Evolutionary conservation across 2,113 vertebrate genomes (phyloP).

Genomic region (Pavo muticus): DNA sequence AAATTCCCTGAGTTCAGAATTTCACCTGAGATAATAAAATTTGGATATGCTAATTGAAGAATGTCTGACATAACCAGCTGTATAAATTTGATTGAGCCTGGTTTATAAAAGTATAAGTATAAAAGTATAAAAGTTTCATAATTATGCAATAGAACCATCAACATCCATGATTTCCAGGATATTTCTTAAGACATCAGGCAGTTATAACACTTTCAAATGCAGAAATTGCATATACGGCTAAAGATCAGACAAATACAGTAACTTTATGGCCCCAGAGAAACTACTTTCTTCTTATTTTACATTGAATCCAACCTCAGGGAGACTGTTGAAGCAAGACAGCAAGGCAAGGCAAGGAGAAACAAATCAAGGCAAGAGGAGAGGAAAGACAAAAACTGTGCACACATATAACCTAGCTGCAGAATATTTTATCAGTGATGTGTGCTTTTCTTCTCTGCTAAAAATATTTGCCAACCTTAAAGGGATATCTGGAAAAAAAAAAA

Average conservation of each 20-base stretch:
- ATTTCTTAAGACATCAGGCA: background rate
- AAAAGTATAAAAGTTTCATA: background rate
- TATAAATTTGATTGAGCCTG: conserved; percentile 8
- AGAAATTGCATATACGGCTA: background rate
- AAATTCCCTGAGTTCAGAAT: background rate
- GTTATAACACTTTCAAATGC: background rate
- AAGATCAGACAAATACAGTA: background rate
- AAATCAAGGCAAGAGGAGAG: background rate
- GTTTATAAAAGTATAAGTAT: background rate
- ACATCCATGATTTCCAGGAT: background rate
- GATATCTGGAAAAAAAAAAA: background rate
- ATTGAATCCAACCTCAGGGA: background rate
- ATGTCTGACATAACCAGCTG: background rate
- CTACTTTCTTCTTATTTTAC: background rate
- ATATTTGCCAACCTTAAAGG: background rate
- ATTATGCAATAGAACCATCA: background rate
- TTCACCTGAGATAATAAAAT: background rate
- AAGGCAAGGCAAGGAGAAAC: background rate
- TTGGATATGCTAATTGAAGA: background rate
- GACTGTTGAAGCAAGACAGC: background rate
- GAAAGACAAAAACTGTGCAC: background rate
- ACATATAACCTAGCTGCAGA: background rate
- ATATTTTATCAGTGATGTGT: background rate
- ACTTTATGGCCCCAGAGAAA: background rate
- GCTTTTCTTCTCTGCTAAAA: background rate